Percentiles rank a stretch among this genome's conserved stretches.
Evolutionary conservation across 2,888 invertebrate genomes (phyloP).

Genomic region (Colletes collaris): DNA sequence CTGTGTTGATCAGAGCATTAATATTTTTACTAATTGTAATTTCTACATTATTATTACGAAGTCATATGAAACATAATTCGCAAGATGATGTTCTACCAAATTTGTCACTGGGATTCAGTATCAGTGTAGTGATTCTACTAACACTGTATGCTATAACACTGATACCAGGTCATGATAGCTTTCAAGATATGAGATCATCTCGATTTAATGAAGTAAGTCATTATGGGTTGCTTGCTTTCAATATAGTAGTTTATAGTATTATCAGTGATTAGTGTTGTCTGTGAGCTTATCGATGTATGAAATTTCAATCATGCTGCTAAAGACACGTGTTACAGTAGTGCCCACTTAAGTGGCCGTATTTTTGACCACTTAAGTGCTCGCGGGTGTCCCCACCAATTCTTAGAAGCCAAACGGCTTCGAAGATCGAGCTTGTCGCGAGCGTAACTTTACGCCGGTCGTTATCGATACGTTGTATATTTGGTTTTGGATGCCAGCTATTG

Average conservation of each 20-base stretch:
- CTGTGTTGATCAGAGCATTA: constrained; percentile 86
- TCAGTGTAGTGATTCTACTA: constrained; percentile 87
- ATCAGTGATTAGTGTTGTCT: constrained; percentile 42
- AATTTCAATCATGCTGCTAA: constrained; percentile 36
- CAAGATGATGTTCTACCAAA: constrained; percentile 77
- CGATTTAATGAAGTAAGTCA: constrained; percentile 56
- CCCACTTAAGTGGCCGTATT: too few species aligned
- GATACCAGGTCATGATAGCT: constrained; percentile 85
- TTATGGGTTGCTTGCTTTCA: constrained; percentile 37
- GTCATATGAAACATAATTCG: constrained; percentile 83
- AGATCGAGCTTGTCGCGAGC: too few species aligned
- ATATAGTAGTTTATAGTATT: constrained; percentile 34
- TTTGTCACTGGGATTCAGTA: constrained; percentile 85
- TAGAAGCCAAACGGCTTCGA: too few species aligned
- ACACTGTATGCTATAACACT: constrained; percentile 88
- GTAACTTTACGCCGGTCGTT: too few species aligned
- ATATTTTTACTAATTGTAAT: constrained; percentile 88
- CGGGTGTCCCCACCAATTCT: too few species aligned
- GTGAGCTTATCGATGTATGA: constrained; percentile 46
- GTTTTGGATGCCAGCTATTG: too few species aligned
- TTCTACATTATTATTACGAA: constrained; percentile 85
- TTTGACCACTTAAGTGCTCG: too few species aligned
- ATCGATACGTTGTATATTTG: too few species aligned
- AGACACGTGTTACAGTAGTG: background rate
- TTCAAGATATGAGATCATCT: constrained; percentile 77